Base-by-base conservation (phyloP, 2,888 invertebrate species). In the Heteromyza rotundicornis region DNA sequence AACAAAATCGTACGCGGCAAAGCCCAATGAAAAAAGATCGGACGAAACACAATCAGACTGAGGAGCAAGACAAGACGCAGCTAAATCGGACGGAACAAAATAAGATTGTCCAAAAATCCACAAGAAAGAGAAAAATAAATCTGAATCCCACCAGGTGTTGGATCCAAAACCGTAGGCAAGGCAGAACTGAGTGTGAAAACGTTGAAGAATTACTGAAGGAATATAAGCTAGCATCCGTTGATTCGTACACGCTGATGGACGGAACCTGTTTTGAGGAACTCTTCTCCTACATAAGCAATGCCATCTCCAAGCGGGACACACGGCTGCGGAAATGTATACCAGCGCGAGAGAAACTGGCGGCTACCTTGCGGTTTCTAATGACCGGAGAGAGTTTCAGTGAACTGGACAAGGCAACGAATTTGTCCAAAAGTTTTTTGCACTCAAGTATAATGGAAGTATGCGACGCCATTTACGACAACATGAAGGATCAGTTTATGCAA, bases 271-370 rank as follows among this genome's bases (percentile, higher is more conserved):
- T 32, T 12, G 7, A 32, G 12, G 32, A 32, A 12, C 32, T 32
- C 7, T 12, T 32, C 7, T 5, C 7, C 32, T 32, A 32, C 12
- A 32, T 32, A 8, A 32, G 12, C 7, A 12, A 32, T 32, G 32
- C 5, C 12, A 32, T 32, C 5, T 32, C 32, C 32, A 5, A 12
- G 12, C 5, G 7, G 12, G 20, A 56, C 12, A 50, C 47, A 14
- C 12, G 35, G 24, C 36, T 60, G 54, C 35, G 55, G 20, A n/a
- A 23, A 14, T 32, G 35, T 14, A 49, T 60, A 36, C 55, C 32
- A 23, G 55, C 54, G 16, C 23, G 24, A 19, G 63, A 50, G 12
- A 36, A 22, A 22, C 51, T 63, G 40, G 19, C 63, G 51, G 16
- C 14, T 23, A 47, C 47, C 1, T 24, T 59, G 1, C 49, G 35